Percentiles rank a stretch among this genome's conserved stretches.
These are phyloP conservation scores for Eumerus sabulonum DNA, from an alignment of 2,888 invertebrate genomes.

Conservation along the genomic window DNA sequence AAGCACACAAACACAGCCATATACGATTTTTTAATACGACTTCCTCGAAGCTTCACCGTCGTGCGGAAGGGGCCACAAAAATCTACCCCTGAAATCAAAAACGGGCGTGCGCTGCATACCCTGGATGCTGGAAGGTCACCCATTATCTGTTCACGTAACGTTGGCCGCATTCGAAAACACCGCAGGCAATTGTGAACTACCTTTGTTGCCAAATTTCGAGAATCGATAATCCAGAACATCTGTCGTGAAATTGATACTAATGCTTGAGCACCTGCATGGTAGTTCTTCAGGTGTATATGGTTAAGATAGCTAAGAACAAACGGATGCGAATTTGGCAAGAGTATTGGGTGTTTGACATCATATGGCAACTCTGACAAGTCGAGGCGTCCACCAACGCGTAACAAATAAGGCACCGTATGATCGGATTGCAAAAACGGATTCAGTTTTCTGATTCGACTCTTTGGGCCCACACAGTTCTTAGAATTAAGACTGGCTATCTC, in stretches of 20 bases:
- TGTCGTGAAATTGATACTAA: slow-evolving; percentile 35
- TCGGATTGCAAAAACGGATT: slow-evolving; percentile 66
- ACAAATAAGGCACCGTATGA: slow-evolving; percentile 20
- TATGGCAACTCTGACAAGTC: slow-evolving; percentile 56
- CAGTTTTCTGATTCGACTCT: slow-evolving; percentile 41
- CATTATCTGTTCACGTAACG: slow-evolving; percentile 51
- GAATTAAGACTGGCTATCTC: slow-evolving; percentile 13
- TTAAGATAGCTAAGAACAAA: slow-evolving; percentile 29
- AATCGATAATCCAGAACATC: slow-evolving; percentile 7
- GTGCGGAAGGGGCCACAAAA: slow-evolving; percentile 39
- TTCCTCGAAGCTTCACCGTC: slow-evolving; percentile 14
- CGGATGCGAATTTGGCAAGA: slow-evolving; percentile 69
- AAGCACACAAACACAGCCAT: slow-evolving; percentile 47
- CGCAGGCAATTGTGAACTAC: slow-evolving; percentile 35
- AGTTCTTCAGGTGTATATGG: slow-evolving; percentile 25
- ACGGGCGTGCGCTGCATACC: slow-evolving; percentile 31
- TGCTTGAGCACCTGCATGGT: slow-evolving; percentile 42
- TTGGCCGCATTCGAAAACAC: slow-evolving; percentile 55
- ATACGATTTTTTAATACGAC: slow-evolving; percentile 36
- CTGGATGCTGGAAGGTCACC: slow-evolving; percentile 51
- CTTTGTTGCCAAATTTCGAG: slow-evolving; percentile 3
- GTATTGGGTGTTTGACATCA: slow-evolving; percentile 71
- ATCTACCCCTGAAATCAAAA: slow-evolving; percentile 46
- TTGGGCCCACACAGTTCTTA: neutral
- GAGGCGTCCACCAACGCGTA: slow-evolving; percentile 72